These are phyloP conservation scores for Malurus splendens DNA, from an alignment of 2,797 vertebrate genomes.

Conservation along the genomic window DNA sequence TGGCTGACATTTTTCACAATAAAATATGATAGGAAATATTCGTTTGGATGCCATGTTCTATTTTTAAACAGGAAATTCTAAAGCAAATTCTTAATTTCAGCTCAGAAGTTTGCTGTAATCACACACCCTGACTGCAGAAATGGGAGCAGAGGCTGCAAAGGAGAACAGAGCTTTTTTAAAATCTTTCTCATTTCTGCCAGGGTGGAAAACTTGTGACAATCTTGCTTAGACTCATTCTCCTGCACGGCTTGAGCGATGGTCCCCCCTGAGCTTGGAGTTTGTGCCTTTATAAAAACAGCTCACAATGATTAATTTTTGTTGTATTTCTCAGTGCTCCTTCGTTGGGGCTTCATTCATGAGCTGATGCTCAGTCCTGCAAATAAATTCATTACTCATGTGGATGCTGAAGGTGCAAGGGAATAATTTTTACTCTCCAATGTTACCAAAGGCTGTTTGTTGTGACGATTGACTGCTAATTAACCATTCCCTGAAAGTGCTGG, in stretches of 20 bases:
- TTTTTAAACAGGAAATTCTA: constrained; percentile 11
- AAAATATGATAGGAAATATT: not conserved
- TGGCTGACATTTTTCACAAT: constrained; percentile 20
- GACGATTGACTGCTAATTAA: not conserved
- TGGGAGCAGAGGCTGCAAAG: not conserved
- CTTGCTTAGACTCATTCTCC: not conserved
- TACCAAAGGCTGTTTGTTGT: not conserved
- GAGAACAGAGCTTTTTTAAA: not conserved
- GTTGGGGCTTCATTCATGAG: constrained; percentile 21
- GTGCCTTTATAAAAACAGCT: not conserved
- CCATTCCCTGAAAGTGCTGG: not conserved
- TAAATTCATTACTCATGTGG: constrained; percentile 8
- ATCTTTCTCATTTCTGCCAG: not conserved
- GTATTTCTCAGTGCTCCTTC: not conserved
- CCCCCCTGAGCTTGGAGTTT: not conserved
- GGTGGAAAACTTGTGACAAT: not conserved
- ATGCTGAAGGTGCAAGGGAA: not conserved
- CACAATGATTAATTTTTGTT: constrained; percentile 7
- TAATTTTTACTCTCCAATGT: not conserved
- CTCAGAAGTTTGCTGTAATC: not conserved
- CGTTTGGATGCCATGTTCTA: not conserved
- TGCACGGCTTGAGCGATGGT: not conserved
- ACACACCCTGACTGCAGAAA: not conserved
- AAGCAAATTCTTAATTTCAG: not conserved
- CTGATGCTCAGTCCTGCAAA: not conserved